A percentile compares a stretch with the other conserved stretches of the same genome.
Evolutionary conservation across 1,140 invertebrate genomes (phyloP).

Genomic region (Lineus longissimus): DNA sequence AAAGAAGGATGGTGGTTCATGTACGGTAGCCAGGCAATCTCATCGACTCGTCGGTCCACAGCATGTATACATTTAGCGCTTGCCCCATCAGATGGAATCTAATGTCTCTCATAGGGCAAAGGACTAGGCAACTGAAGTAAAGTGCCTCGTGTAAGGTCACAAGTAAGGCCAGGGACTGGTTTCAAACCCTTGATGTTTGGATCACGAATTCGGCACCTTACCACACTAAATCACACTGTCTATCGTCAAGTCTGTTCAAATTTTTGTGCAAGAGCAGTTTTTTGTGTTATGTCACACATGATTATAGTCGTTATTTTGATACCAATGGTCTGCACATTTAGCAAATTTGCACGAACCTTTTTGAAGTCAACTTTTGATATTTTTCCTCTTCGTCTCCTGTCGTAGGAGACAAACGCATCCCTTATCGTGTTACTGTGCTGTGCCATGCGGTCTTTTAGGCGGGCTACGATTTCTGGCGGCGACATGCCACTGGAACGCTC

Average conservation of each 20-base stretch:
- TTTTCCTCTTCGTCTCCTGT: conserved; percentile 34
- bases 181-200: too few species aligned
- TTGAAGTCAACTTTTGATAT: conserved; percentile 43
- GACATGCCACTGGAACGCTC: conserved; percentile 35
- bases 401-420: conserved; percentile 39
- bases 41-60: too few species aligned
- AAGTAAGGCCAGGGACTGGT: too few species aligned
- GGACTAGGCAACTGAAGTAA: too few species aligned
- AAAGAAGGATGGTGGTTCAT: neutral
- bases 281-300: too few species aligned
- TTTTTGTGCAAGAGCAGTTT: too few species aligned
- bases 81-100: too few species aligned
- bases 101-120: too few species aligned
- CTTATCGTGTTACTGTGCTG: conserved; percentile 35
- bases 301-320: neutral
- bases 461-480: conserved; percentile 40
- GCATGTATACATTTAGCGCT: neutral
- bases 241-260: too few species aligned
- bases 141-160: too few species aligned
- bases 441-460: conserved; percentile 40
- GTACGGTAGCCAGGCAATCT: neutral
- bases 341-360: conserved; percentile 26
- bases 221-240: too few species aligned
- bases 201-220: too few species aligned
- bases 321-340: neutral